Percentiles rank a stretch among this genome's conserved stretches.
Conservation (phyloP, 2,797 vertebrate species). For the Schizothorax lantsangensis region DNA sequence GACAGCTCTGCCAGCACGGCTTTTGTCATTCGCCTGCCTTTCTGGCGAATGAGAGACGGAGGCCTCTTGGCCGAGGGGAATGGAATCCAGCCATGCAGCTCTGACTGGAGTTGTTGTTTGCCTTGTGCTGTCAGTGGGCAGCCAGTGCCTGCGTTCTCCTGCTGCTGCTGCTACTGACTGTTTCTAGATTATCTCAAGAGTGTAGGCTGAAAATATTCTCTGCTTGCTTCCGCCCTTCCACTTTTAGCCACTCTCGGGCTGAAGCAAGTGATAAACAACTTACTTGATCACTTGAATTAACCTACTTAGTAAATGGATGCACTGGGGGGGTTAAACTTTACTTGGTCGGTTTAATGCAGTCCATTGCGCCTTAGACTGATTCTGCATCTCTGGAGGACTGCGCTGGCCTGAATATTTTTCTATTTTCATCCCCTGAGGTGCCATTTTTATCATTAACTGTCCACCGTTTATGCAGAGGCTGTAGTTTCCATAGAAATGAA, state of each 20-base stretch:
- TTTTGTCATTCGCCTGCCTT: constrained; percentile 37
- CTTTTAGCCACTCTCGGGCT: constrained; percentile 3
- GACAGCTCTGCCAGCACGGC: constrained; percentile 25
- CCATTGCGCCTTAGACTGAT: neutral
- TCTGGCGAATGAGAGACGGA: constrained; percentile 17
- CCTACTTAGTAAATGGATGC: neutral
- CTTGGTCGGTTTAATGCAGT: neutral
- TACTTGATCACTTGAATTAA: constrained; percentile 5
- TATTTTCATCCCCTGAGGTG: constrained; percentile 48
- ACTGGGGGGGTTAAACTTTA: neutral
- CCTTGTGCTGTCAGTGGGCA: constrained; percentile 53
- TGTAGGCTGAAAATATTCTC: constrained; percentile 39
- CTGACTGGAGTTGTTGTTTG: constrained; percentile 59
- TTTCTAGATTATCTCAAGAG: constrained; percentile 50
- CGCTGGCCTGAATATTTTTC: constrained; percentile 20
- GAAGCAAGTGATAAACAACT: constrained; percentile 15
- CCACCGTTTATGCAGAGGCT: constrained; percentile 51
- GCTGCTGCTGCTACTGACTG: constrained; percentile 46
- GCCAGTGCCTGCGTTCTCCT: constrained; percentile 31
- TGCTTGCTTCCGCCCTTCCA: neutral
- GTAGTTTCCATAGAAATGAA: constrained; percentile 61
- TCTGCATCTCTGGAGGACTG: constrained; percentile 16
- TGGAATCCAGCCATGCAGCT: constrained; percentile 63
- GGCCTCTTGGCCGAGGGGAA: constrained; percentile 38
- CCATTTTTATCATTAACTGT: constrained; percentile 56